Evolutionary conservation across 2,113 vertebrate genomes (phyloP), one percentile per base, ranked within the genome.

Genomic region (Platysteira castanea): DNA sequence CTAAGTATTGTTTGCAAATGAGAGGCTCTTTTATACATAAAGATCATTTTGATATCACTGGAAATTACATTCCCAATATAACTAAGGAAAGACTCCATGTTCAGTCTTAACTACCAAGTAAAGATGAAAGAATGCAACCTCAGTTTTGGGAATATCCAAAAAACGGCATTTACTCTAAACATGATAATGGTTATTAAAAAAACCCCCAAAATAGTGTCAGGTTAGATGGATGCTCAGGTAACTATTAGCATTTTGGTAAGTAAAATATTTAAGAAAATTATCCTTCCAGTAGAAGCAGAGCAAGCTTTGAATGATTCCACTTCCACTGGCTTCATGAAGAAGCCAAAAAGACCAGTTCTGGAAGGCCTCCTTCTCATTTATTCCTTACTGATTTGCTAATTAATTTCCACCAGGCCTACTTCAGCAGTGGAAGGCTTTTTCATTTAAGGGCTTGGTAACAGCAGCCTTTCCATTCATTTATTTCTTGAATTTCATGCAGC

Each of bases 201-300:
- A 15, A 0, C 0, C 3, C 1, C 4, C 4, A 11, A 31, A 61
- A 21, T 9, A 13, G 4, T 28, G 8, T 35, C 37, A 77, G 6
- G 21, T 89, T 56, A 79, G 37, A 53, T 1, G 3, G 28, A 73
- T 63, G 15, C 12, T 81, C 18, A 81, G 17, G 10, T n/a, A 92
- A 57, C 5, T 57, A 31, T 64, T 30, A 68, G 4, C 8, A 53
- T 73, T 83, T 64, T 56, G 19, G 21, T 70, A 65, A 16, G 5
- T 11, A 89, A 67, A 56, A 65, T 50, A 65, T 61, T 69, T 46
- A 46, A 70, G 30, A 84, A 50, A 39, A 65, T 49, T 31, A 75
- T 47, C 28, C 14, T 79, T 91, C 44, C 37, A 52, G 61, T 23
- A 90, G 52, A 87, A 44, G 24, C 3, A 82, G 28, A 28, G 5